These are phyloP conservation scores for Microcebus jonahi DNA, from an alignment of 2,113 vertebrate species.

Conservation along the genomic window DNA sequence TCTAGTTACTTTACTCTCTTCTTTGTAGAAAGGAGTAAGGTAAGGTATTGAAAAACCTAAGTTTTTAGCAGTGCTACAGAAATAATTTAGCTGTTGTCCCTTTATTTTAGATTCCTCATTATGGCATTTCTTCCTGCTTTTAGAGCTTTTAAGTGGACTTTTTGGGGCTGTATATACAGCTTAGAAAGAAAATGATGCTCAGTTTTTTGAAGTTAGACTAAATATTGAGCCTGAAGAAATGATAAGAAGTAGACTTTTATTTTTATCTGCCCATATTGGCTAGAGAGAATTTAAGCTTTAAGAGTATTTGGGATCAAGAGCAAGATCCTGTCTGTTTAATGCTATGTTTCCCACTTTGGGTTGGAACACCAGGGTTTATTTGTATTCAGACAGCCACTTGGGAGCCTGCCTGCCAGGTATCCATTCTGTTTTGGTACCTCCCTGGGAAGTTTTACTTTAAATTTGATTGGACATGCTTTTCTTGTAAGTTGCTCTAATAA, in stretches of 20 bases:
- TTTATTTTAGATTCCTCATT: not conserved
- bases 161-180: not conserved
- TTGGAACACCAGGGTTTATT: not conserved
- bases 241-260: not conserved
- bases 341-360: not conserved
- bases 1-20: slow-evolving; percentile 41
- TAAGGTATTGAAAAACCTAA: slow-evolving; percentile 41
- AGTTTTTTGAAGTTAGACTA: slow-evolving; percentile 15
- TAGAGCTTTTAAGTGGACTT: not conserved
- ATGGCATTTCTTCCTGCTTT: not conserved
- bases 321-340: not conserved
- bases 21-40: slow-evolving; percentile 40
- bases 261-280: not conserved
- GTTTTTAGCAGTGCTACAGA: slow-evolving; percentile 15
- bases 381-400: not conserved
- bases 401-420: not conserved
- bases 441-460: slow-evolving; percentile 10
- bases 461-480: not conserved
- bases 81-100: not conserved
- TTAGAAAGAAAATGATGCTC: slow-evolving; percentile 7
- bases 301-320: not conserved
- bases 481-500: not conserved
- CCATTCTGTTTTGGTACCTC: not conserved
- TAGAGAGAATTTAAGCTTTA: slow-evolving; percentile 14
- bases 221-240: slow-evolving; percentile 39